Base-by-base conservation (phyloP, 2,113 vertebrate genomes). In the Perca flavescens region DNA sequence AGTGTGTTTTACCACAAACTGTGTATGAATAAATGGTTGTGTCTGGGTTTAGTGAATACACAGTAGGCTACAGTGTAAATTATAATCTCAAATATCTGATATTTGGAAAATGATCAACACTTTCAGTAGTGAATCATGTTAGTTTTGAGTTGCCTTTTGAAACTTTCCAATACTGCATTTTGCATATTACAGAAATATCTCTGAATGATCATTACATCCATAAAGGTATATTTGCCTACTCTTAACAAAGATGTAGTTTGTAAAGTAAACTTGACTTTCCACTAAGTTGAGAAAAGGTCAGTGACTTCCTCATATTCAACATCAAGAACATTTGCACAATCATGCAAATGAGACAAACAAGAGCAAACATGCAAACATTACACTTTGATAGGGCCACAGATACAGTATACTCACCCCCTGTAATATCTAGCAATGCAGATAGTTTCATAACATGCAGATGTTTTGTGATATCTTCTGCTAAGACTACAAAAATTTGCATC, bases 321-420 rank as follows among this genome's bases (percentile, higher is more conserved):
- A 58, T 36, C 17, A 66, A 65, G 17, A 61, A 57, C 13, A 76
- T 80, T 78, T 89, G 77, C 88, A 88, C 31, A 79, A 25, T 67
- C 28, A 86, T 86, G 69, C 82, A 86, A 85, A 89, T 84, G 3
- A 74, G 21, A 57, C 2, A 19, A 46, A 40, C 43, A 69, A 34
- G 6, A 25, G 17, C 46, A 68, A 46, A 66, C n/a, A 46, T 47
- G 19, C 2, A 54, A 43, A 10, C 40, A 43, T 43, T 43, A 43
- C 40, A 43, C 40, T 40, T 40, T 40, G 40, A 40, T 2, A n/a
- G 36, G 31, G 61, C 22, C 5, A 1, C 50, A 5, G 2, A 25
- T 52, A 34, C 31, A 34, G 31, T 34, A 21, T 54, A 12, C 16
- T 49, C 19, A 12, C 1, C 21, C 15, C 1, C 6, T 7, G 11